Conservation (phyloP, 2,113 vertebrate genomes). For the Gyps fulvus region DNA sequence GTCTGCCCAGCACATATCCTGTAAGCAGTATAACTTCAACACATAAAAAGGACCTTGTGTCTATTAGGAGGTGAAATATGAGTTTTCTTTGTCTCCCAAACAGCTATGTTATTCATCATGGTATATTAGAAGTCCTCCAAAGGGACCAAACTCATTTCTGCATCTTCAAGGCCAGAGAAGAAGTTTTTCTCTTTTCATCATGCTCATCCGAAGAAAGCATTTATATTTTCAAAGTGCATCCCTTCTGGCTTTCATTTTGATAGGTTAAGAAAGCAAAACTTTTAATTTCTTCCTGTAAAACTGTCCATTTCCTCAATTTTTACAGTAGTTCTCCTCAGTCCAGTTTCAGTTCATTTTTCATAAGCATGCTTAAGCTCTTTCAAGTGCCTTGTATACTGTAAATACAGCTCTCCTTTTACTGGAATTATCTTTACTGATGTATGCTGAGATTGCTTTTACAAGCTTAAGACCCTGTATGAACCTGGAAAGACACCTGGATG, state of each 20-base stretch:
- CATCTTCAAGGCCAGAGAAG: background rate
- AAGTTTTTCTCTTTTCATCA: background rate
- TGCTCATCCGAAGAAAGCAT: background rate
- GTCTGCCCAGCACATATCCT: background rate
- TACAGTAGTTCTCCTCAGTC: background rate
- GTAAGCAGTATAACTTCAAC: background rate
- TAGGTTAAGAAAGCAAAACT: background rate
- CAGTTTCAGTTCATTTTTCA: background rate
- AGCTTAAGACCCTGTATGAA: background rate
- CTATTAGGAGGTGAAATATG: background rate
- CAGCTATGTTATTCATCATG: background rate
- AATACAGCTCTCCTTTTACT: background rate
- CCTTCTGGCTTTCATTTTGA: background rate
- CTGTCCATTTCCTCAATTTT: background rate
- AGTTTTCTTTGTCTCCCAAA: background rate
- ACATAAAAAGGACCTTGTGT: background rate
- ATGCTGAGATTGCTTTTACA: background rate
- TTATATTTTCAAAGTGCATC: background rate
- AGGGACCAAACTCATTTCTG: background rate
- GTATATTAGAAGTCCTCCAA: background rate
- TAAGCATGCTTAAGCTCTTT: background rate
- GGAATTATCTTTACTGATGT: background rate
- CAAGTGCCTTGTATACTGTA: background rate
- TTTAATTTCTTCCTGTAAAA: background rate
- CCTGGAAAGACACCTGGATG: background rate